Evolutionary conservation across 2,113 vertebrate species (phyloP).

Genomic region (Corythaeola cristata): DNA sequence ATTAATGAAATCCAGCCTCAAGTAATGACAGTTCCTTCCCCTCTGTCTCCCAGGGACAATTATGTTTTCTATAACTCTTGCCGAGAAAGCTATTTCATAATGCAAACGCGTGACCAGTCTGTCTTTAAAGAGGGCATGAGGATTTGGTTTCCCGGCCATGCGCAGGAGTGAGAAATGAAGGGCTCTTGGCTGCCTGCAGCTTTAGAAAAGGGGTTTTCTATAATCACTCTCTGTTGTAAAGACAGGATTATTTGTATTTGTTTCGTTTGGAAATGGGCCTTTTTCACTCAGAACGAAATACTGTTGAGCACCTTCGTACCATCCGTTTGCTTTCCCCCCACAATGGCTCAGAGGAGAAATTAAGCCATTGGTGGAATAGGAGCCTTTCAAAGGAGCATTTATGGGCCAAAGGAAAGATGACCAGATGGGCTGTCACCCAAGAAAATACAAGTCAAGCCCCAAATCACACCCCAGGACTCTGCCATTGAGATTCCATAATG

Average conservation of each 20-base stretch:
- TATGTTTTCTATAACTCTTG: constrained; percentile 42
- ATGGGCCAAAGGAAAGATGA: constrained; percentile 33
- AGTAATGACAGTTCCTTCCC: neutral
- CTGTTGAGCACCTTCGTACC: constrained; percentile 36
- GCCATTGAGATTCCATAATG: constrained; percentile 22
- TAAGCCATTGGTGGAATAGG: neutral
- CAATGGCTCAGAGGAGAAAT: constrained; percentile 37
- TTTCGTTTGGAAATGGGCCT: constrained; percentile 54
- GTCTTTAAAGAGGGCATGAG: neutral
- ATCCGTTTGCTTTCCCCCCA: neutral
- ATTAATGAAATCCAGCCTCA: constrained; percentile 8
- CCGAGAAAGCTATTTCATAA: neutral
- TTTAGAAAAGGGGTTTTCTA: constrained; percentile 36
- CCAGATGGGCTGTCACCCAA: constrained; percentile 49
- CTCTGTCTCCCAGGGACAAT: constrained; percentile 10
- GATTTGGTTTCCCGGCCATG: neutral
- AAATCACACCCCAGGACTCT: constrained; percentile 1
- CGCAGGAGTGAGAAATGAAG: constrained; percentile 38
- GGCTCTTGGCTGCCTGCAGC: constrained; percentile 29
- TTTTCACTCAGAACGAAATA: constrained; percentile 1
- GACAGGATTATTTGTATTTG: constrained; percentile 56
- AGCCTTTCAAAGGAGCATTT: constrained; percentile 38
- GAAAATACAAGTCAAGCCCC: constrained; percentile 42
- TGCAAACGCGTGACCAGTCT: neutral
- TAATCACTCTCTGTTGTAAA: constrained; percentile 47